Evolutionary conservation across 2,113 vertebrate species (phyloP).

Genomic region (Hylia prasina): DNA sequence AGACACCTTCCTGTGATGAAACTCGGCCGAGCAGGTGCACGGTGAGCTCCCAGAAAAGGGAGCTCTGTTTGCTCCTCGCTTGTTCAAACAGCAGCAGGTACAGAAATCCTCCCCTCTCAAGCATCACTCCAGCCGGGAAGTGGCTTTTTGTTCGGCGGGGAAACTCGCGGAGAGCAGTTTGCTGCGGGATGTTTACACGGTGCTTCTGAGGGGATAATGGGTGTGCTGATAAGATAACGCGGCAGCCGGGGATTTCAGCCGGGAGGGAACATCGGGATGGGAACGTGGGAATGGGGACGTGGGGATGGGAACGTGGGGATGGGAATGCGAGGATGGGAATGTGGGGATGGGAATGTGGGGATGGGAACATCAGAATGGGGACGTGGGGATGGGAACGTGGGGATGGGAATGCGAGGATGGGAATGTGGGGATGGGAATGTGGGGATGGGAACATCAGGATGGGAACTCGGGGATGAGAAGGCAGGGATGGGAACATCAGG

Average conservation of each 20-base stretch:
- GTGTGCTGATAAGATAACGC: slow-evolving; percentile 11
- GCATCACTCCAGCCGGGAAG: slow-evolving; percentile 4
- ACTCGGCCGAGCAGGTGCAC: not conserved
- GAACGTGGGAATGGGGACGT: not conserved
- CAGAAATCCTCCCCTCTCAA: not conserved
- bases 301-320: not conserved
- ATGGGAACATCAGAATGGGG: not conserved
- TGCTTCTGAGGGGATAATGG: slow-evolving; percentile 13
- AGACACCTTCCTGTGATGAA: not conserved
- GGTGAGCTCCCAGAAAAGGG: not conserved
- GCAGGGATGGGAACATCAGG: no score
- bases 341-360: not conserved
- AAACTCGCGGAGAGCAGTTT: not conserved
- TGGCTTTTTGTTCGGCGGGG: slow-evolving; percentile 14
- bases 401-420: not conserved
- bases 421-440: not conserved
- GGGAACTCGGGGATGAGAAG: not conserved
- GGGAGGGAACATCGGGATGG: not conserved
- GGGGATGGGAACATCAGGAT: not conserved
- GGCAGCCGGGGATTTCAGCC: not conserved
- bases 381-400: not conserved
- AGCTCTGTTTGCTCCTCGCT: not conserved
- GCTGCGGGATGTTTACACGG: slow-evolving; percentile 33
- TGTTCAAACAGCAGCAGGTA: slow-evolving; percentile 48
- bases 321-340: not conserved